Conservation (phyloP, 2,888 invertebrate genomes). For the Diogma glabrata region DNA sequence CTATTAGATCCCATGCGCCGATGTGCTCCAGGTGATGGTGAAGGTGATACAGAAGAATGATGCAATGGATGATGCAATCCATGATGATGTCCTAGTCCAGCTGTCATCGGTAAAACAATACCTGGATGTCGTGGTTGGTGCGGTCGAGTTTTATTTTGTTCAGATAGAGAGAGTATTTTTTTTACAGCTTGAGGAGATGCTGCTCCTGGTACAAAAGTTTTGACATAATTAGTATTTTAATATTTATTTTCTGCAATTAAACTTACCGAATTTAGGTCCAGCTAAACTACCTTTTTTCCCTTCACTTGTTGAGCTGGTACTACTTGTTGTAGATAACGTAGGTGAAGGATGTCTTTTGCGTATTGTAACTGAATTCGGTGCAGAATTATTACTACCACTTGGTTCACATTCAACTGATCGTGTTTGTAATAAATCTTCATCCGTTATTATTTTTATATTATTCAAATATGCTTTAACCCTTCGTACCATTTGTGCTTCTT, state of each 20-base stretch:
- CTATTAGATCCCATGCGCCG: conserved; percentile 47
- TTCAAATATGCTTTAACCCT: conserved; percentile 92
- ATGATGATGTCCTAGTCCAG: conserved; percentile 22
- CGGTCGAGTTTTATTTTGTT: conserved; percentile 76
- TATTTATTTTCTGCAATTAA: no score
- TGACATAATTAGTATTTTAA: no score
- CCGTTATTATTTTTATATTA: conserved; percentile 73
- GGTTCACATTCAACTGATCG: conserved; percentile 86
- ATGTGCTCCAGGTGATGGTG: conserved; percentile 43
- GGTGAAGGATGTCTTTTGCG: conserved; percentile 85
- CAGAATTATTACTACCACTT: conserved; percentile 40
- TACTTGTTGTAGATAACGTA: conserved; percentile 83
- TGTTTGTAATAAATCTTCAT: conserved; percentile 80
- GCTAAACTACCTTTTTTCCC: conserved; percentile 42
- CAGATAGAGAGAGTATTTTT: conserved; percentile 84
- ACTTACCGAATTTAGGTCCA: conserved; percentile 51
- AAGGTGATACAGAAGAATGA: conserved; percentile 24
- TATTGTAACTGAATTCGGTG: conserved; percentile 40
- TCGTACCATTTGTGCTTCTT: conserved; percentile 97
- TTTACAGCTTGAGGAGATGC: conserved; percentile 95
- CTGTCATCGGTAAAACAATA: conserved; percentile 47
- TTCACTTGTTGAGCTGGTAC: conserved; percentile 79
- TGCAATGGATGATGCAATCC: conserved; percentile 21
- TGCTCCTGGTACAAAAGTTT: no score
- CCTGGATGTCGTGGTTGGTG: conserved; percentile 67